phyloP scores from a whole-genome alignment of 1,140 invertebrate genomes.

The Papilio aristodemus region DNA sequence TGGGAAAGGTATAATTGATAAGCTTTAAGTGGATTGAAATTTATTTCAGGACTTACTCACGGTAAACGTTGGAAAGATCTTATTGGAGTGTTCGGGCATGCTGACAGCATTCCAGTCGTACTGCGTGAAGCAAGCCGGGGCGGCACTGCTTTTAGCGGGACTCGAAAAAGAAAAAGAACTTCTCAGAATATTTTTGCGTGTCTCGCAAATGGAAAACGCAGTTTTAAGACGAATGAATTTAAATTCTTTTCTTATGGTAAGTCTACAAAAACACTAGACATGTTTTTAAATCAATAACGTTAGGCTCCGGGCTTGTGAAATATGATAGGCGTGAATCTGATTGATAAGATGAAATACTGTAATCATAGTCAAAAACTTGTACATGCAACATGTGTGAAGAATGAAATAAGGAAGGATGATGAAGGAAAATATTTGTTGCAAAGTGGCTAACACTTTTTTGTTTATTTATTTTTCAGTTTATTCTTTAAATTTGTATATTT shows the following conservation, averaged over 20 bases:
- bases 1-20: neutral
- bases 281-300: too few relatives aligned
- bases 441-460: too few relatives aligned
- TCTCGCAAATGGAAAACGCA: conserved; percentile 97
- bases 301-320: too few relatives aligned
- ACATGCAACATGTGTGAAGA: too few relatives aligned
- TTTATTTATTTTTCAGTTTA: too few relatives aligned
- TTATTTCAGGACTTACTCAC: conserved; percentile 87
- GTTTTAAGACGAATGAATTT: conserved; percentile 96
- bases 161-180: conserved; percentile 97
- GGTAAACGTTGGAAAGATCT: conserved; percentile 94
- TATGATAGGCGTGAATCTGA: too few relatives aligned
- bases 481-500: too few relatives aligned
- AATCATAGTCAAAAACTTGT: too few relatives aligned
- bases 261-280: conserved; percentile 22
- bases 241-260: conserved; percentile 97
- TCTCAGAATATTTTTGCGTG: conserved; percentile 94
- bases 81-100: conserved; percentile 95
- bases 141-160: conserved; percentile 93
- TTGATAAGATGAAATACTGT: too few relatives aligned
- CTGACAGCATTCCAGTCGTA: conserved; percentile 96
- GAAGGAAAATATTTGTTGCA: too few relatives aligned
- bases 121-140: conserved; percentile 93
- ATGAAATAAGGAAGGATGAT: too few relatives aligned
- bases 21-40: conserved; percentile 34